phyloP scores from a whole-genome alignment of 2,888 invertebrate genomes.

The Hypercompe scribonia region DNA sequence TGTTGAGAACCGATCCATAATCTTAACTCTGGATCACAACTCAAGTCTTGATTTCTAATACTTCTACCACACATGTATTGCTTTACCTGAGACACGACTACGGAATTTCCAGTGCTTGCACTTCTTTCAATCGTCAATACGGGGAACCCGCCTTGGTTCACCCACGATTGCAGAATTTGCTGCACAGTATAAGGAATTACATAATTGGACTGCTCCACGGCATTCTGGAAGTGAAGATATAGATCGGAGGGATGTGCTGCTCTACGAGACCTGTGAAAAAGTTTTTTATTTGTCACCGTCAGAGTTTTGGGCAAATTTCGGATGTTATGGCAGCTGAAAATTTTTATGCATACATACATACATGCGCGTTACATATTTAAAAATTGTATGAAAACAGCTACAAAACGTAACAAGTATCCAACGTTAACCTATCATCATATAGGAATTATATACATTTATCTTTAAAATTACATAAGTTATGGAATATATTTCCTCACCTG shows the following conservation, averaged over 20 bases:
- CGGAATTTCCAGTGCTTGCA: constrained; percentile 67
- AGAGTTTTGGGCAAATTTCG: no score
- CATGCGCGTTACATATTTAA: no score
- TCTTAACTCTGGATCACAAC: neutral
- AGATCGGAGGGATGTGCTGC: constrained; percentile 69
- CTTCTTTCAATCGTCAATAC: constrained; percentile 87
- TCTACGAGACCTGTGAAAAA: constrained; percentile 61
- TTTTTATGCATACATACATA: no score
- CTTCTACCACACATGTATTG: neutral
- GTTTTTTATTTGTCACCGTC: neutral
- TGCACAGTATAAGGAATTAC: constrained; percentile 79
- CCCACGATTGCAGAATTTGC: constrained; percentile 91
- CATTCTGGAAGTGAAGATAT: constrained; percentile 66
- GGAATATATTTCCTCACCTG: no score
- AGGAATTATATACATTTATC: no score
- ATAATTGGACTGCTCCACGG: constrained; percentile 60
- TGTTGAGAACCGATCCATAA: neutral
- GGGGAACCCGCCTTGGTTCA: constrained; percentile 91
- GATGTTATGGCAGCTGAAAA: no score
- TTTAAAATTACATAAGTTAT: no score
- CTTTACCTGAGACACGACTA: constrained; percentile 73
- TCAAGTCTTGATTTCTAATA: neutral
- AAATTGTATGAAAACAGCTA: no score
- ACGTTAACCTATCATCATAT: no score
- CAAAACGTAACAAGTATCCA: no score